Evolutionary conservation across 2,113 vertebrate genomes (phyloP), one percentile per base, ranked within the genome.

Genomic region (Picathartes gymnocephalus): DNA sequence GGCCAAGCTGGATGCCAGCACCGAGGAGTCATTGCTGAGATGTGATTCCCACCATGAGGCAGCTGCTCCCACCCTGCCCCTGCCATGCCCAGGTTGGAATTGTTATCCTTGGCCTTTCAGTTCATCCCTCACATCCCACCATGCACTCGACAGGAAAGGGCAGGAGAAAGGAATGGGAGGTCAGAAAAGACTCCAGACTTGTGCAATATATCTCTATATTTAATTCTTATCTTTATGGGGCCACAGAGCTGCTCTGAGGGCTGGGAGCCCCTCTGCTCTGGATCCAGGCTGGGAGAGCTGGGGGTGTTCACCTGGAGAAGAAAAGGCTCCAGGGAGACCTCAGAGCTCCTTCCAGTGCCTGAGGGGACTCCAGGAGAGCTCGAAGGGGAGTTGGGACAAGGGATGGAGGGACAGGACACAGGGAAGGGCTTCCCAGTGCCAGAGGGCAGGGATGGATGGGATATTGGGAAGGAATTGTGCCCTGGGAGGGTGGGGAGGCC

Each of bases 401-500:
- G 35, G 1, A 6, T 45, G 61, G 39, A 81, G 28, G 15, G 39
- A n/a, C 44, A 73, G 51, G 23, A 66, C 13, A 30, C 4, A 2
- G 19, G 44, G 28, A 81, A 68, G 30, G 45, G 37, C 24, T 66
- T 74, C 61, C 7, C 22, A 39, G 1, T 73, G 44, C 15, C 86
- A 66, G 37, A 57, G 13, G 9, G 15, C 45, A 88, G 16, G 45
- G 45, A 0, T 6, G 0, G 53, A 25, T 53, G 33, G 51, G 44
- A 40, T 60, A 6, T 4, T 60, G 61, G 53, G 33, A 19, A 50
- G 58, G 11, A 44, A 65, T 23, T 31, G 1, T 19, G 60, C 5
- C 6, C 19, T 58, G 4, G 0, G 20, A 60, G 45, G 11, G 28
- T 30, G 60, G 45, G 3, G 0, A 60, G 13, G 45, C 24, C 39